Conservation (phyloP, 2,797 vertebrate species). For the Phalloptychus januarius region DNA sequence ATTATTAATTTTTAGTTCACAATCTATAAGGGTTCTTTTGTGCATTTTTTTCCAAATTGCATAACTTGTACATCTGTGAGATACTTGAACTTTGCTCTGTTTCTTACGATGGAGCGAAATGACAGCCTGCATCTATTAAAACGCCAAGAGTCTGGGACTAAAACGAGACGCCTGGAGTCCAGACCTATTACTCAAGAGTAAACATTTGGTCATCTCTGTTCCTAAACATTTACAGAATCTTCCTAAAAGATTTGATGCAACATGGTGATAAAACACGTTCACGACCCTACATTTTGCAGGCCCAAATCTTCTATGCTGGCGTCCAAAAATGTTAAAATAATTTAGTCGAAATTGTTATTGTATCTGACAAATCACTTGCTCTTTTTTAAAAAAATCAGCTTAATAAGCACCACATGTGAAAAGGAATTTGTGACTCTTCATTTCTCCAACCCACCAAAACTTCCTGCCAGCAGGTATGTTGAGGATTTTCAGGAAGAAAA, state of each 20-base stretch:
- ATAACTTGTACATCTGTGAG: neutral
- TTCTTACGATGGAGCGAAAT: neutral
- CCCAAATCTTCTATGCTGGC: neutral
- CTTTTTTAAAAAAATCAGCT: neutral
- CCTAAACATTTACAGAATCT: constrained; percentile 6
- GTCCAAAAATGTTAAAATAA: neutral
- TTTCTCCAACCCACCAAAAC: neutral
- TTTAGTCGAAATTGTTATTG: neutral
- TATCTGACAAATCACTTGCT: neutral
- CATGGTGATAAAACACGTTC: neutral
- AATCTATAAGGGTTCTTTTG: neutral
- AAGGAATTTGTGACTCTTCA: neutral
- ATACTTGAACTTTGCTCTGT: neutral
- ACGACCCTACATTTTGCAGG: neutral
- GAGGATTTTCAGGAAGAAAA: neutral
- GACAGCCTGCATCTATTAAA: neutral
- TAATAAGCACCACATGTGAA: neutral
- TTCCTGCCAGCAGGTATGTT: neutral
- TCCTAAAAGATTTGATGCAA: neutral
- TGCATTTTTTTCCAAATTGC: neutral
- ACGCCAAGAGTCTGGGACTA: neutral
- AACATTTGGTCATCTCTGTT: neutral
- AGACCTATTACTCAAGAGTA: constrained; percentile 2
- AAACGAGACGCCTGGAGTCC: neutral
- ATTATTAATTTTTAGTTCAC: neutral